Base-by-base conservation (phyloP, 2,113 vertebrate species). In the Nothobranchius kuhntae region DNA sequence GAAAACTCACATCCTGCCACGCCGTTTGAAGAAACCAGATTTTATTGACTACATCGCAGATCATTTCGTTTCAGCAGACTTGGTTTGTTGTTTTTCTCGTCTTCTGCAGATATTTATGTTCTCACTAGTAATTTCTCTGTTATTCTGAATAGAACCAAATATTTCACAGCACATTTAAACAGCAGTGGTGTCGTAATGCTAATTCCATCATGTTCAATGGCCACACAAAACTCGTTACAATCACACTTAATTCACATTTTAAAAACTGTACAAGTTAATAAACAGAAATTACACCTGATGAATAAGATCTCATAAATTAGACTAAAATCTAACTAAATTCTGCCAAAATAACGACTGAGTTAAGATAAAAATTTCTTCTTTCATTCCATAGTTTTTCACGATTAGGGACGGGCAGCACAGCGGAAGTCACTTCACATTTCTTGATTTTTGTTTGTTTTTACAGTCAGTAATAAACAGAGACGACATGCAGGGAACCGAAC, bases 211-310 rank as follows among this genome's bases (percentile, higher is more conserved):
- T 40, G 17, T 68, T 57, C 35, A 51, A 58, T 68, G 57, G 21
- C 56, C 65, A 51, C 53, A 67, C 36, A 51, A 58, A 38, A 68
- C 65, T 51, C 24, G 59, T 30, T 30, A 68, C 55, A 59, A 8
- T 68, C 48, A 68, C 65, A 68, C 65, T 30, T 30, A 51, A 26
- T 68, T 59, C 65, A 68, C 65, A 44, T 30, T 30, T 30, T 30
- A 30, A 30, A 68, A 59, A 65, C 47, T 52, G 38, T 44, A 13
- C 14, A 13, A 45, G 57, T 58, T 68, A 26, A 42, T 51, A 11
- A 59, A 68, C 21, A 35, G 36, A 58, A 51, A 58, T 52, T 30
- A 35, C 26, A 30, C 40, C 58, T 51, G 48, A 68, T 50, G 48
- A 68, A 68, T 57, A n/a, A 17, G 56, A 58, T 58, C 36, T 7